Conservation (phyloP, 2,888 invertebrate species). For the Drosophila nigritarsus region DNA sequence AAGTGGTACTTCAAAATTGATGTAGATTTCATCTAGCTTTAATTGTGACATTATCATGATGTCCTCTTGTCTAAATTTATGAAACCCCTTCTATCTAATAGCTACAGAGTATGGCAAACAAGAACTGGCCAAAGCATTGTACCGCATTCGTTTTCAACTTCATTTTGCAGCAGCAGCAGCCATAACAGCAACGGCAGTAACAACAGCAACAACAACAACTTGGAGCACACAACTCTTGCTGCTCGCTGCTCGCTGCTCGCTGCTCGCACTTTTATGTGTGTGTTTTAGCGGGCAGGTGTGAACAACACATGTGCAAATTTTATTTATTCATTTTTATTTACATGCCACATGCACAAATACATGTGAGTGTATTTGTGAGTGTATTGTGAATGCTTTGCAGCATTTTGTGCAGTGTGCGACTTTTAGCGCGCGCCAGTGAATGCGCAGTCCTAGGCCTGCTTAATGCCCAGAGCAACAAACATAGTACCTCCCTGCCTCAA, state of each 20-base stretch:
- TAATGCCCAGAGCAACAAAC: conserved; percentile 53
- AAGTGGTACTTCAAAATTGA: too few relatives aligned
- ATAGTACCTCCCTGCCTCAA: neutral
- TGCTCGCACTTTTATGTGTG: conserved; percentile 57
- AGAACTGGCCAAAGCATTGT: conserved; percentile 59
- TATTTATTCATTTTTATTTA: conserved; percentile 81
- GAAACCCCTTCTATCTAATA: neutral
- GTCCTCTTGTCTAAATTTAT: neutral
- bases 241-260: conserved; percentile 40
- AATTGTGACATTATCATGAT: neutral
- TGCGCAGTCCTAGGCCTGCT: conserved; percentile 71
- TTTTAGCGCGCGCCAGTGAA: conserved; percentile 77
- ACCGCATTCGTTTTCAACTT: conserved; percentile 70
- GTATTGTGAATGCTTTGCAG: conserved; percentile 45
- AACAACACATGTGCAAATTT: conserved; percentile 78
- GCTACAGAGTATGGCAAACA: conserved; percentile 26
- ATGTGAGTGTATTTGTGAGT: conserved; percentile 34
- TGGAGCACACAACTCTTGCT: conserved; percentile 15
- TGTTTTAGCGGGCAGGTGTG: conserved; percentile 73
- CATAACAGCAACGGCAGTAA: conserved; percentile 15
- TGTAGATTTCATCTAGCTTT: neutral
- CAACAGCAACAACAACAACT: conserved; percentile 13
- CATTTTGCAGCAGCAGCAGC: conserved; percentile 62
- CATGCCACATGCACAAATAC: conserved; percentile 57
- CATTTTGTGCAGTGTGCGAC: conserved; percentile 57